Evolutionary conservation across 1,140 invertebrate species (phyloP), one percentile per base, ranked within the genome.

Genomic region (Brachystomella parvula): DNA sequence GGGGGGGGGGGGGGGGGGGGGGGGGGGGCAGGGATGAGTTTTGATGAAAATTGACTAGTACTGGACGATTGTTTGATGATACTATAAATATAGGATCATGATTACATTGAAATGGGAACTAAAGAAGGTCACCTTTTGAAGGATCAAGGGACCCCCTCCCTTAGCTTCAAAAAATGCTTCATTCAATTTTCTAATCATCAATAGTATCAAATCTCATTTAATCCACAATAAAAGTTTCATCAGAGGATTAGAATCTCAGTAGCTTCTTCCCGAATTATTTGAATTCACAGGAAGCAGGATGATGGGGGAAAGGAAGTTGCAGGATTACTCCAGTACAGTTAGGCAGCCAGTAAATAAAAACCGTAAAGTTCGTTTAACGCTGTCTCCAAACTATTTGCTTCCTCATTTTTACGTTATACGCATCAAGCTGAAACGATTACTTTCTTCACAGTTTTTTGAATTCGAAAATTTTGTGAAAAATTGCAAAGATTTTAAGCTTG

Each of bases 161-260:
- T 24, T 53, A 53, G 6, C 9, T 24, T 53, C 49, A 6, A 24
- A 17, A 9, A 44, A 12, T n/a, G 9, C 49, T 24, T 6, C 3
- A 15, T 53, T 15, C 21, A 12, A 53, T 53, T 53, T 53, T 6
- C 49, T 53, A 6, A 6, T 53, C 12, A 53, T 53, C 49, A 53
- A 24, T 53, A 17, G 49, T 53, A 53, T 53, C 49, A 53, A 53
- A 53, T 53, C 49, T 53, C 49, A 53, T 53, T 53, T 53, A 53
- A 53, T 15, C 12, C 49, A 53, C 49, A 53, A 53, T 53, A 24
- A 53, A 53, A 26, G 49, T 15, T 26, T 53, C 24, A 53, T 15
- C 12, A 53, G 24, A 19, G 39, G n/a, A 44, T 9, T 44, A 9
- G 9, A 44, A 44, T 44, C 39, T 44, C 39, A 24, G 49, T 39